Base-by-base conservation (phyloP, 2,113 vertebrate species). In the Caranx melampygus region DNA sequence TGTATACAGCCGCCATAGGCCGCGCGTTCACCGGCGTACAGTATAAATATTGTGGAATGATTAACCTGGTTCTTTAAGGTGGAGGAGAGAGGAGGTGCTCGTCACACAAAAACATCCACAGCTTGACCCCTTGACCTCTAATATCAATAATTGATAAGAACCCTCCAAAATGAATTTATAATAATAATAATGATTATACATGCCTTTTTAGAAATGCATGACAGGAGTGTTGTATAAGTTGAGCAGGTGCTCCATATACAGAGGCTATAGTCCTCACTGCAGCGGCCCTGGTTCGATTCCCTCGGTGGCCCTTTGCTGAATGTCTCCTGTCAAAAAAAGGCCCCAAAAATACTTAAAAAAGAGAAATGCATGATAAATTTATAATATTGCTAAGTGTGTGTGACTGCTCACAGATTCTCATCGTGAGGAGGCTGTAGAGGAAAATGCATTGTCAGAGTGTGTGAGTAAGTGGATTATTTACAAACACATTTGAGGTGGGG, bases 1-100 rank as follows among this genome's bases (percentile, higher is more conserved):
- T 85, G 78, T 86, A 88, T 84, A 83, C 88, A 77, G 65, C 20
- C 14, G 16, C 81, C 64, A 89, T 64, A 86, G 85, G 49, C 13
- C 13, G 66, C 45, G 81, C 71, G 78, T 90, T 88, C 88, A 88
- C 83, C 55, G 16, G 14, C 42, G 45, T 76, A 54, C 65, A 71
- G 86, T 52, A 70, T 72, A 87, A 89, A 91, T 85, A 89, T 37
- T 91, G 81, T 74, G 4, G 33, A 42, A 73, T 60, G 78, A 89
- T 87, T 86, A 40, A 70, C 59, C 59, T 37, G 1, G 8, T 63
- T 72, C 42, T 70, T 85, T 67, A 68, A 85, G 40, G 72, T 1
- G 52, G 55, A 47, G 51, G 44, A 44, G 26, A 67, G 52, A 6
- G 21, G 13, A 69, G 42, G 45, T 14, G n/a, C 34, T 60, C 11